Base-by-base conservation (phyloP, 2,888 invertebrate species). In the Ectobius pallidus region DNA sequence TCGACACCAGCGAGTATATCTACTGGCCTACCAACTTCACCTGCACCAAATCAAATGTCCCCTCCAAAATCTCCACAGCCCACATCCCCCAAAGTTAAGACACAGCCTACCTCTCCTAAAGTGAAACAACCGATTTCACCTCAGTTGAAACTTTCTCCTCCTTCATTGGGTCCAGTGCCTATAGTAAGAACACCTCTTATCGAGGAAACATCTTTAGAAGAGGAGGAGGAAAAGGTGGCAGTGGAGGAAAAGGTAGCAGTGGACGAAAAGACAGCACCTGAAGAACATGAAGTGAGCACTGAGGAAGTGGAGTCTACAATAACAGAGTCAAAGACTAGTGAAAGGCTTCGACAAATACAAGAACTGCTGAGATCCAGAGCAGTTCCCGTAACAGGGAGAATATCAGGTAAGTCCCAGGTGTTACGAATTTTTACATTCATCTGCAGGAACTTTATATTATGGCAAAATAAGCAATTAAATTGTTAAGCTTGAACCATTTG, bases 261-360 rank as follows among this genome's bases (percentile, higher is more conserved):
- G 93, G 77, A 92, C 92, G 65, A 25, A 9, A 58, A 70, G 3
- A 25, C 14, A 14, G 83, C 81, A 14, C 80, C 84, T 76, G 87
- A 86, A 77, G 82, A 84, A 18, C 83, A 81, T 78, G 30, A 65
- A 2, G 20, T 25, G 20, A 27, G 20, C 2, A 14, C 42, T 3
- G 22, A 61, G 2, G 70, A 58, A 6, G 44, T 11, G 2, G 46
- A 42, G 11, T 22, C 61, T 7, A 27, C 42, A n/a, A 79, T 83
- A 16, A 84, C 86, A 44, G 88, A 88, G 55, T 84, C 86, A 70
- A 88, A 84, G 78, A 85, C 90, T 77, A 87, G 87, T 78, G 89
- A 89, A 76, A 85, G 90, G 78, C 85, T 91, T 79, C 86, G 88
- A 74, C 91, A 90, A 81, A 91, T 92, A 71, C 89, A 90, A 80